Evolutionary conservation across 2,113 vertebrate genomes (phyloP).

Genomic region (Manacus vitellinus): DNA sequence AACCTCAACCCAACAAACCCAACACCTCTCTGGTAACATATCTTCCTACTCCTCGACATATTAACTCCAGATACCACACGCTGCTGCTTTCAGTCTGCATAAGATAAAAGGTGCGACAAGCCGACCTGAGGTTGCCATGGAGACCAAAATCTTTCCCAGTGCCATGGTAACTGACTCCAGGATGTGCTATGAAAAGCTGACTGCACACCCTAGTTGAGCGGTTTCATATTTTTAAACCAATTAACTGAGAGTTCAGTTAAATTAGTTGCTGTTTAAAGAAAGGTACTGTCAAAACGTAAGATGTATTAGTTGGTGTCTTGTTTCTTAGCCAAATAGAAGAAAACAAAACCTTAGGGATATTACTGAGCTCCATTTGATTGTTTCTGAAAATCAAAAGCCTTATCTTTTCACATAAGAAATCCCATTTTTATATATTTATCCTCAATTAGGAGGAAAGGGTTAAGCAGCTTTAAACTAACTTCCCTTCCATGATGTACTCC

Average conservation of each 20-base stretch:
- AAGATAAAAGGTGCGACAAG: conserved; percentile 63
- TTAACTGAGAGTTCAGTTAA: conserved; percentile 61
- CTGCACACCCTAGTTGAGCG: conserved; percentile 63
- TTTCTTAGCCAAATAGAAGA: neutral
- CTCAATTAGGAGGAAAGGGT: neutral
- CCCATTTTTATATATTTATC: neutral
- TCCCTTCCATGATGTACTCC: neutral
- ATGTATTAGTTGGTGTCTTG: neutral
- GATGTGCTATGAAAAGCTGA: conserved; percentile 71
- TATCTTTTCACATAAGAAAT: neutral
- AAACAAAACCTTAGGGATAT: neutral
- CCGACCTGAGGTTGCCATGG: conserved; percentile 83
- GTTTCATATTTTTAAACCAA: conserved; percentile 77
- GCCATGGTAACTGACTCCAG: conserved; percentile 85
- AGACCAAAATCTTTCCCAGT: conserved; percentile 79
- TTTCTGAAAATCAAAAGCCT: neutral
- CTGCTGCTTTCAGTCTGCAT: conserved; percentile 29
- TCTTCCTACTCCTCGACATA: neutral
- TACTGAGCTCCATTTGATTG: neutral
- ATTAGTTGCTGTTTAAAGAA: conserved; percentile 52
- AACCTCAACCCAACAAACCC: neutral
- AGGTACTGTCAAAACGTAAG: neutral
- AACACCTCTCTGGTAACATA: neutral
- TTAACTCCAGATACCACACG: conserved; percentile 43
- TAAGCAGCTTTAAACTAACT: neutral